phyloP scores from a whole-genome alignment of 2,888 invertebrate species.

The Arrhopalites spinosus region DNA sequence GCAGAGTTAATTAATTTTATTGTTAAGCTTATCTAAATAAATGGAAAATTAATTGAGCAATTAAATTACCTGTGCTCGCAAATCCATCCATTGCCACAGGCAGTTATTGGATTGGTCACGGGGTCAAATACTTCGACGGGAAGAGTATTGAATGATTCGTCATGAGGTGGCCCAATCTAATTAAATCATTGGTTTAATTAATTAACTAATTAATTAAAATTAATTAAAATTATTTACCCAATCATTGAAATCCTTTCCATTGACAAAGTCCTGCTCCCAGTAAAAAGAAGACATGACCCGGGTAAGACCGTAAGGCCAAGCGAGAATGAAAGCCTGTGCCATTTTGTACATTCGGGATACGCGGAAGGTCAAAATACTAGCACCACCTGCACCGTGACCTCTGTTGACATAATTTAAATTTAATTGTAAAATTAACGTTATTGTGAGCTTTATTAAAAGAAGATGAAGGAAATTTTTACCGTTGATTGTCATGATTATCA shows the following conservation, averaged over 20 bases:
- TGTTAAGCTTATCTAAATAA: too few species aligned
- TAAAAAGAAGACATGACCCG: constrained; percentile 70
- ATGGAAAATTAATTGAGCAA: too few species aligned
- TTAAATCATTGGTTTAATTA: too few species aligned
- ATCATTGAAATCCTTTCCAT: too few species aligned
- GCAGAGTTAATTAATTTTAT: too few species aligned
- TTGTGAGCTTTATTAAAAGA: too few species aligned
- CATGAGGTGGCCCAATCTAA: constrained; percentile 57
- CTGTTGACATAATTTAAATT: too few species aligned
- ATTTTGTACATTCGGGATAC: constrained; percentile 59
- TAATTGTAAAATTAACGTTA: too few species aligned
- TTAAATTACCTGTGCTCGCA: too few species aligned
- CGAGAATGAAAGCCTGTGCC: constrained; percentile 85
- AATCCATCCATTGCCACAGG: constrained; percentile 57
- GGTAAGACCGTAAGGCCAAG: constrained; percentile 79
- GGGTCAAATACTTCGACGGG: constrained; percentile 59
- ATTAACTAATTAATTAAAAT: too few species aligned
- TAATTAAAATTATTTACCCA: too few species aligned
- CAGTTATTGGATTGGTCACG: too few species aligned
- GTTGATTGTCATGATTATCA: constrained; percentile 91
- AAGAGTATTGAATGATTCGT: constrained; percentile 58
- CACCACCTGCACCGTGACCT: constrained; percentile 44
- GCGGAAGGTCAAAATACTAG: constrained; percentile 49
- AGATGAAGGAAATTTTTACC: constrained; percentile 50
- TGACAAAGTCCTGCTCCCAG: constrained; percentile 58